Conservation (phyloP, 2,888 invertebrate species). For the Oligia latruncula region DNA sequence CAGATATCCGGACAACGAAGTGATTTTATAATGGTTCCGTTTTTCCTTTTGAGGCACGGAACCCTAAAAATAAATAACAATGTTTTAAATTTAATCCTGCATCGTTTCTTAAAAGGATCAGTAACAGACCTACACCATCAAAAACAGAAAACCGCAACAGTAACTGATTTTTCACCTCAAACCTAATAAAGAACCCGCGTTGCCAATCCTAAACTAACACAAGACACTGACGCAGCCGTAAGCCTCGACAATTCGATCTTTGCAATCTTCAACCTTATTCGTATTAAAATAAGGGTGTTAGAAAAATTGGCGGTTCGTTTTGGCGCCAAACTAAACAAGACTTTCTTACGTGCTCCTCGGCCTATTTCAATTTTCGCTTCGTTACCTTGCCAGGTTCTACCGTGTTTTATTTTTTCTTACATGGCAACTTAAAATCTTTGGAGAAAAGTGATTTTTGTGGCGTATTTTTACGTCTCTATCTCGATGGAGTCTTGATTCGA, state of each 20-base stretch:
- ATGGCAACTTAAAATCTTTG: constrained; percentile 56
- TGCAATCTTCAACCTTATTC: constrained; percentile 63
- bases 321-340: constrained; percentile 69
- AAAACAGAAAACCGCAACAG: constrained; percentile 45
- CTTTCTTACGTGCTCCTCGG: constrained; percentile 72
- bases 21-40: no score
- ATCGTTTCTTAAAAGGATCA: constrained; percentile 3
- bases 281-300: constrained; percentile 56
- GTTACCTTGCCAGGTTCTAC: constrained; percentile 72
- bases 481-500: constrained; percentile 5
- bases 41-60: no score
- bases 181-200: constrained; percentile 70
- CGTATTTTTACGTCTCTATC: constrained; percentile 18
- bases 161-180: constrained; percentile 68
- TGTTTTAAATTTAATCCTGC: background rate
- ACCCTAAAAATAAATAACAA: background rate
- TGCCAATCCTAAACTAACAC: constrained; percentile 76
- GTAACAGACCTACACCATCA: constrained; percentile 5
- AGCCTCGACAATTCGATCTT: constrained; percentile 33
- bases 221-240: constrained; percentile 63
- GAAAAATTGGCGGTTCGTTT: constrained; percentile 48
- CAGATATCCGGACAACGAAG: no score
- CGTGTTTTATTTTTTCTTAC: constrained; percentile 68
- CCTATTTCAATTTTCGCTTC: constrained; percentile 77
- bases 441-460: constrained; percentile 52